Evolutionary conservation across 1,140 invertebrate genomes (phyloP).

Genomic region (Berghia stephanieae): DNA sequence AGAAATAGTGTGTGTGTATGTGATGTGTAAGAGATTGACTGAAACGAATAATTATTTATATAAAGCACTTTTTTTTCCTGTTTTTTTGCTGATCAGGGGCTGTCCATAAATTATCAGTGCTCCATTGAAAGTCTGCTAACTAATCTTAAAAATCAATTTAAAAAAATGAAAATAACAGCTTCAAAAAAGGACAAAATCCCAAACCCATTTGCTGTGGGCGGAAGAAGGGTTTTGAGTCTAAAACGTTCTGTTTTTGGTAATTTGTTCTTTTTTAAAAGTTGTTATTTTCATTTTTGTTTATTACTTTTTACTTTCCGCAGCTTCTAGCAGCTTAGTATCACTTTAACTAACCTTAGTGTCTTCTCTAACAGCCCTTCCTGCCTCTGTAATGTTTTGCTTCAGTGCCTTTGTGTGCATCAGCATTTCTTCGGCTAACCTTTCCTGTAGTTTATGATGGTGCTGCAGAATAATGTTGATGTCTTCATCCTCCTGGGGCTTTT

Average conservation of each 20-base stretch:
- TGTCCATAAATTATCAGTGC: neutral
- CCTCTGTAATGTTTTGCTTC: constrained; percentile 87
- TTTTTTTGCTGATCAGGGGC: too few relatives aligned
- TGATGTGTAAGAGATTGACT: neutral
- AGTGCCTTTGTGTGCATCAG: constrained; percentile 84
- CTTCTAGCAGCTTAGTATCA: too few relatives aligned
- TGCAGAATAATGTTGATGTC: constrained; percentile 84
- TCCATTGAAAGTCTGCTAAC: neutral
- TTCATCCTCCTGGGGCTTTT: constrained; percentile 59
- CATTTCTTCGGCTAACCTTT: constrained; percentile 94
- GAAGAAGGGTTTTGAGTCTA: too few relatives aligned
- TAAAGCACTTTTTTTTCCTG: neutral
- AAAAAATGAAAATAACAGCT: too few relatives aligned
- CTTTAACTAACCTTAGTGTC: constrained; percentile 78
- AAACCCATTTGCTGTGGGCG: neutral
- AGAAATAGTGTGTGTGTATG: neutral
- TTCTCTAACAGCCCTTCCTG: constrained; percentile 82
- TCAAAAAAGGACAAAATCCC: too few relatives aligned
- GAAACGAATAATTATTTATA: neutral
- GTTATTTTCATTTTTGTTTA: too few relatives aligned
- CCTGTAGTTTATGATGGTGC: constrained; percentile 87
- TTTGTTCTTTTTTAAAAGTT: too few relatives aligned
- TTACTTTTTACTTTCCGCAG: too few relatives aligned
- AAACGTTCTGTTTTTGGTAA: too few relatives aligned
- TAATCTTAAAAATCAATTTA: neutral